A percentile compares a stretch with the other conserved stretches of the same genome.
Evolutionary conservation across 2,888 invertebrate species (phyloP).

Genomic region (Tuberolachnus salignus): DNA sequence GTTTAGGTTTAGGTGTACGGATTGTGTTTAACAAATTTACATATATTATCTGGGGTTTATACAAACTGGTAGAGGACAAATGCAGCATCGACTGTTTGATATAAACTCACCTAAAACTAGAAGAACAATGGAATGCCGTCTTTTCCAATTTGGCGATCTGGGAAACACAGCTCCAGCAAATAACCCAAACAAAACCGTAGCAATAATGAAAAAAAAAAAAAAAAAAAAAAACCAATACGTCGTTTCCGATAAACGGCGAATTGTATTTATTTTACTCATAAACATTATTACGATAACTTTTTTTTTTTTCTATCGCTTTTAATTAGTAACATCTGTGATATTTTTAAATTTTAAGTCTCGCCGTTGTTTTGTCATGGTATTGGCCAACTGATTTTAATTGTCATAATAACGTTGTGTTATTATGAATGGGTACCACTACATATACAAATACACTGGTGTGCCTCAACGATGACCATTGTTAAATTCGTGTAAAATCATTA

Average conservation of each 20-base stretch:
- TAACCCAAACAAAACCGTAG: neutral
- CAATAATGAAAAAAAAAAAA: neutral
- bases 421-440: neutral
- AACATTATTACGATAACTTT: slow-evolving; percentile 22
- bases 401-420: neutral
- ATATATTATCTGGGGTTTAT: too few species aligned
- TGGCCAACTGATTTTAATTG: slow-evolving; percentile 10
- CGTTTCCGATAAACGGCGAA: slow-evolving; percentile 22
- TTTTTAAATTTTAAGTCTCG: slow-evolving; percentile 32
- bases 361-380: neutral
- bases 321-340: slow-evolving; percentile 50
- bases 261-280: neutral
- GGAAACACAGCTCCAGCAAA: too few species aligned
- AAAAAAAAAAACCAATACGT: slow-evolving; percentile 5
- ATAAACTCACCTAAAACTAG: too few species aligned
- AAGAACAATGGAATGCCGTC: too few species aligned
- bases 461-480: slow-evolving; percentile 19
- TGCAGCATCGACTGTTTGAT: too few species aligned
- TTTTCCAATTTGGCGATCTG: too few species aligned
- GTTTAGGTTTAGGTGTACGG: too few species aligned
- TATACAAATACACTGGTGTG: slow-evolving; percentile 22
- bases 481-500: slow-evolving; percentile 17
- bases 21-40: too few species aligned
- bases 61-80: too few species aligned
- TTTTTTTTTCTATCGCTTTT: slow-evolving; percentile 53